Evolutionary conservation across 2,113 vertebrate genomes (phyloP).

Genomic region (Cnemophilus loriae): DNA sequence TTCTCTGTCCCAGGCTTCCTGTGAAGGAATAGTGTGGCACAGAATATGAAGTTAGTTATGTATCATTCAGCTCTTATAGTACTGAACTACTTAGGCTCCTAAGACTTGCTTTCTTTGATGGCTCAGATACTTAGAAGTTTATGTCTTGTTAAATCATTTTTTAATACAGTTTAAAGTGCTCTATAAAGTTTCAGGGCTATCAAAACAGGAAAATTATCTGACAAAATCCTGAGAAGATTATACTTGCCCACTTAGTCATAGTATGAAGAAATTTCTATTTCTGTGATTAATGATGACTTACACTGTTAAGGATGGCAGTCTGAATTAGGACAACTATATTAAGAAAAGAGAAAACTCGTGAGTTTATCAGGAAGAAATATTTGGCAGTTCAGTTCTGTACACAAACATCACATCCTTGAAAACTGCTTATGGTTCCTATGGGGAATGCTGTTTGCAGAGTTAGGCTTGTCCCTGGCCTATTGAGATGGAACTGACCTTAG

Average conservation of each 20-base stretch:
- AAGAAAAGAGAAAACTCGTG: not conserved
- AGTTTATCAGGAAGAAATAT: not conserved
- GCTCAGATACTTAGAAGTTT: not conserved
- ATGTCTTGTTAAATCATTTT: not conserved
- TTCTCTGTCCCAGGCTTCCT: not conserved
- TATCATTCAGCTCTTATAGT: not conserved
- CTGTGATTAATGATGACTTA: slow-evolving; percentile 20
- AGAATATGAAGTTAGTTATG: not conserved
- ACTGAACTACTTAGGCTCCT: not conserved
- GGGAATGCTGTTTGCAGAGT: not conserved
- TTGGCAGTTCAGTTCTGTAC: not conserved
- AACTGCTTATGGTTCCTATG: not conserved
- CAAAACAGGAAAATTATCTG: not conserved
- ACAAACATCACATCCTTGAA: not conserved
- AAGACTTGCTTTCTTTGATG: not conserved
- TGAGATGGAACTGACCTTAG: not conserved
- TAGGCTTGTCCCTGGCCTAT: not conserved
- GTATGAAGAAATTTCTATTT: not conserved
- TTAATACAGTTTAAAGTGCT: not conserved
- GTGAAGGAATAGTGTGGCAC: not conserved
- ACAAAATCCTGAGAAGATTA: not conserved
- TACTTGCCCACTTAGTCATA: not conserved
- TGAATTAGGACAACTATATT: not conserved
- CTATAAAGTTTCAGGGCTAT: not conserved
- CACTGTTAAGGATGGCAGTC: not conserved